phyloP scores from a whole-genome alignment of 1,140 invertebrate genomes.

The Sycobia sp. region DNA sequence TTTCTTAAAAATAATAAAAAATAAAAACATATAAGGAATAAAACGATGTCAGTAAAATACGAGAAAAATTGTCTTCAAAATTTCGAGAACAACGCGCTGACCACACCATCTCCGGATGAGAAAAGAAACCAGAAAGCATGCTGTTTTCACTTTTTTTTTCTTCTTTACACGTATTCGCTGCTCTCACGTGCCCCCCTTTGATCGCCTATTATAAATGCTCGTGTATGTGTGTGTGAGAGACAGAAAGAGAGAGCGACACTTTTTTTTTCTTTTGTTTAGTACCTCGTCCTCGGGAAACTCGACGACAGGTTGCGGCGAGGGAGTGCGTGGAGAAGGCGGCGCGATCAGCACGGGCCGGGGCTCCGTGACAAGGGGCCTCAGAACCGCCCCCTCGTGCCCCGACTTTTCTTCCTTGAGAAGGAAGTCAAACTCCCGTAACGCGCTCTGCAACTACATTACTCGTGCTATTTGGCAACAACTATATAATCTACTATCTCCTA shows the following conservation, averaged over 20 bases:
- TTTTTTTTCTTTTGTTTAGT: no score
- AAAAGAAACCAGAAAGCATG: not conserved
- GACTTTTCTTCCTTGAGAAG: slow-evolving; percentile 77
- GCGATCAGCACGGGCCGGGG: slow-evolving; percentile 60
- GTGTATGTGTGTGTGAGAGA: slow-evolving; percentile 11
- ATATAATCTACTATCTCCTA: not conserved
- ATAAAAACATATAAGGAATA: no score
- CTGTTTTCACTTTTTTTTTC: no score
- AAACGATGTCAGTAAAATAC: not conserved
- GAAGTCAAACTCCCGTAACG: slow-evolving; percentile 86
- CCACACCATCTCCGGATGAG: not conserved
- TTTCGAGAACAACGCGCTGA: not conserved
- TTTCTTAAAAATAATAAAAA: no score
- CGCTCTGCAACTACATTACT: slow-evolving; percentile 76
- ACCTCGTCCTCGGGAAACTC: slow-evolving; percentile 82
- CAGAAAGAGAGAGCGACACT: not conserved
- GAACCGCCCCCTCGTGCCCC: slow-evolving; percentile 59
- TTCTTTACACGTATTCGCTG: no score
- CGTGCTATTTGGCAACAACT: slow-evolving; percentile 43
- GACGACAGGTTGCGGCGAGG: slow-evolving; percentile 76
- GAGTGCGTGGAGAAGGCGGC: slow-evolving; percentile 69
- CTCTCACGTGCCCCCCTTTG: no score
- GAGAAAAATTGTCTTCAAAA: not conserved
- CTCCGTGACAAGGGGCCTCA: slow-evolving; percentile 60
- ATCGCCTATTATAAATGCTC: no score